Conservation (phyloP, 2,797 vertebrate species). For the Syngnathus acus region DNA sequence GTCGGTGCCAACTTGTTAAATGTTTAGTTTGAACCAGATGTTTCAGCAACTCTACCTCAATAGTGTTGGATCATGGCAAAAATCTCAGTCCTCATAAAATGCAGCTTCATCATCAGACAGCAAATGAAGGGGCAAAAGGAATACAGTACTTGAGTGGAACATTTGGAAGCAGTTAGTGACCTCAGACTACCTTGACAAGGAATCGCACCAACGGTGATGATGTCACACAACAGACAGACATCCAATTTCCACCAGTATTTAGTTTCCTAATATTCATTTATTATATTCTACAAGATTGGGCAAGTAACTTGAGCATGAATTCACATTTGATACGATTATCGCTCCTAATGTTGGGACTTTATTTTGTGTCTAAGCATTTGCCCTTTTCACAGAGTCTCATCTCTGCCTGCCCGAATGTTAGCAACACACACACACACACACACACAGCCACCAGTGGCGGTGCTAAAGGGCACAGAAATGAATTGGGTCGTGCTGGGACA, state of each 20-base stretch:
- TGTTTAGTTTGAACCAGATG: not conserved
- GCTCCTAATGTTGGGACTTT: not conserved
- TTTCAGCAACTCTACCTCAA: not conserved
- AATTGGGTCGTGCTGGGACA: slow-evolving; percentile 5
- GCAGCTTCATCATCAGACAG: not conserved
- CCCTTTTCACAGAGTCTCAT: not conserved
- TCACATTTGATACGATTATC: too few species aligned
- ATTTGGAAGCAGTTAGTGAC: not conserved
- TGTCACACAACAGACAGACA: not conserved
- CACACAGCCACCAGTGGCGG: too few species aligned
- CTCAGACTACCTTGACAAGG: not conserved
- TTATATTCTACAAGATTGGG: too few species aligned
- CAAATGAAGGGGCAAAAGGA: not conserved
- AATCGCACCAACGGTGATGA: not conserved
- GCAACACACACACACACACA: not conserved
- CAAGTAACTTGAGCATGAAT: too few species aligned
- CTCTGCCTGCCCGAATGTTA: not conserved
- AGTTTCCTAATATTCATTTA: not conserved
- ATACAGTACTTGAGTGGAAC: not conserved
- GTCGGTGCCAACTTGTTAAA: not conserved
- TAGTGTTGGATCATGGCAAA: not conserved
- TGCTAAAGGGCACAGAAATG: not conserved
- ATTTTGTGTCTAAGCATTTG: not conserved
- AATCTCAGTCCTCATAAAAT: not conserved
- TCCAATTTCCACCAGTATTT: not conserved